These are phyloP conservation scores for Acrocephalus scirpaceus DNA, from an alignment of 2,797 vertebrate species.

Conservation along the genomic window DNA sequence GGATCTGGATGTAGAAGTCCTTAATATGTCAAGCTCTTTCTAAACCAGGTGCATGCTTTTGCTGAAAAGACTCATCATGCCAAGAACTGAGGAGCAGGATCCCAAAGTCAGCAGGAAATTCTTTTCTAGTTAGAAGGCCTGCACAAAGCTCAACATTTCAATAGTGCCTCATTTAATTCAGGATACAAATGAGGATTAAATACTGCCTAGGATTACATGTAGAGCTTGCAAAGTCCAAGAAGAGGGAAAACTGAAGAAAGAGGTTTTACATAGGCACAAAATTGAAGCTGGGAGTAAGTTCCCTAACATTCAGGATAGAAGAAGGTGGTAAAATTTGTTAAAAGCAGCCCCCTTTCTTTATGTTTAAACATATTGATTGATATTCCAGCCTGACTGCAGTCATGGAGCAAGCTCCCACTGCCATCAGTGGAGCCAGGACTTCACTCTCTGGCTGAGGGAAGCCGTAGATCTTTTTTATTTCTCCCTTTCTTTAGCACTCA, in stretches of 20 bases:
- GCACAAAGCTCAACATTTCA: conserved; percentile 4
- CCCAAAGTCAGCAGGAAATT: background rate
- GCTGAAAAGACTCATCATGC: background rate
- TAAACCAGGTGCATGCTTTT: background rate
- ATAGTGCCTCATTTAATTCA: background rate
- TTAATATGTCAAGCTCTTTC: background rate
- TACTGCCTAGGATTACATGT: background rate
- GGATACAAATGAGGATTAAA: background rate
- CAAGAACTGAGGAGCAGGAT: background rate
- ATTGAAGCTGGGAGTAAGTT: background rate
- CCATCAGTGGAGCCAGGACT: background rate
- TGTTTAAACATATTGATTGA: background rate
- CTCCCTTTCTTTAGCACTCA: background rate
- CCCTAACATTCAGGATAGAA: background rate
- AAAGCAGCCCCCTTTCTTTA: background rate
- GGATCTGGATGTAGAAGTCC: background rate
- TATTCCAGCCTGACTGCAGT: background rate
- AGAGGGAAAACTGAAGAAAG: background rate
- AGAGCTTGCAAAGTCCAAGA: background rate
- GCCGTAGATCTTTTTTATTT: background rate
- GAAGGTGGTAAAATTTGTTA: background rate
- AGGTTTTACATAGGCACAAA: background rate
- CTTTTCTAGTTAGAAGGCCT: background rate
- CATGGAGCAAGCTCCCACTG: background rate
- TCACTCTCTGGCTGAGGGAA: background rate